A percentile compares a stretch with the other conserved stretches of the same genome.
These are phyloP conservation scores for Acrobasis consociella DNA, from an alignment of 2,888 invertebrate species.

Conservation along the genomic window DNA sequence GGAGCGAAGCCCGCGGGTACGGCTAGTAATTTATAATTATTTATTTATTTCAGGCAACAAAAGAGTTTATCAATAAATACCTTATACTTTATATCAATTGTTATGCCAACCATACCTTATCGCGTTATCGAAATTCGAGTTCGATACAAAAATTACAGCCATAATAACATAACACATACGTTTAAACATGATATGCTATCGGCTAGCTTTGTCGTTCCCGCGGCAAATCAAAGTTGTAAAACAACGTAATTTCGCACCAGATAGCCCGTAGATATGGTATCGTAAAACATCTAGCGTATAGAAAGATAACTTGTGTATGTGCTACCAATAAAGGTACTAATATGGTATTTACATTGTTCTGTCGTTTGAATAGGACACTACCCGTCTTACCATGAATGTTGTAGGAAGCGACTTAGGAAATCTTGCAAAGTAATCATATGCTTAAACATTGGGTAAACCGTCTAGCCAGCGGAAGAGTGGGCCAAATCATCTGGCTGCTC, in stretches of 20 bases:
- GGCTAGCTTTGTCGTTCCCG: slow-evolving; percentile 71
- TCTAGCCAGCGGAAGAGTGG: no score
- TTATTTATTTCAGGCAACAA: no score
- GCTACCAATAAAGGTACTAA: no score
- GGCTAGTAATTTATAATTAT: no score
- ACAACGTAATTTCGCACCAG: slow-evolving; percentile 77
- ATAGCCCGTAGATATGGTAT: slow-evolving; percentile 71
- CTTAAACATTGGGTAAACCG: no score
- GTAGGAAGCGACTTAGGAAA: not conserved
- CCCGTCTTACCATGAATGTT: not conserved
- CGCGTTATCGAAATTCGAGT: slow-evolving; percentile 73
- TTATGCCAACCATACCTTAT: slow-evolving; percentile 61
- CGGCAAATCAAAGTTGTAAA: slow-evolving; percentile 80
- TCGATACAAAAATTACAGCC: slow-evolving; percentile 81
- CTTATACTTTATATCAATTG: not conserved
- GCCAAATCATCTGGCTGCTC: no score
- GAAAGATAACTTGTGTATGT: not conserved
- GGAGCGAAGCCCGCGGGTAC: no score
- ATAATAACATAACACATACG: slow-evolving; percentile 77
- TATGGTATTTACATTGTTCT: no score
- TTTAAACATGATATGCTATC: slow-evolving; percentile 68
- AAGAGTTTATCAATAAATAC: no score
- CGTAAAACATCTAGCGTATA: not conserved
- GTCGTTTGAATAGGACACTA: not conserved
- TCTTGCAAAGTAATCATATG: not conserved